These are phyloP conservation scores for Montipora capricornis DNA, from an alignment of 64 coral and sea anemone species.

Conservation along the genomic window DNA sequence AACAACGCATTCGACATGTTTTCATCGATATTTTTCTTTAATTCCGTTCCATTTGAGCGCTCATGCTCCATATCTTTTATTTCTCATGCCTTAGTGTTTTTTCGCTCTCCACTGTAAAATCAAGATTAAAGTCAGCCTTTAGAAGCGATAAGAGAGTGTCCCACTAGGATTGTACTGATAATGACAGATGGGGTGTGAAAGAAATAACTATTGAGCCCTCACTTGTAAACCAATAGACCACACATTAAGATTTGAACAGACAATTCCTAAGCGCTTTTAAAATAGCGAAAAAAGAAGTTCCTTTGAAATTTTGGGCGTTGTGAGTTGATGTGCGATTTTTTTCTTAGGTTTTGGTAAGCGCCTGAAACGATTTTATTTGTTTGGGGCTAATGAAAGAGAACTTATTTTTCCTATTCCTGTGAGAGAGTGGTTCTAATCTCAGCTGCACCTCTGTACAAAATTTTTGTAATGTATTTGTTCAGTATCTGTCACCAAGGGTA, in stretches of 20 bases:
- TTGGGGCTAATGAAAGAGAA: slow-evolving; percentile 50
- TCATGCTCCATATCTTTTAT: slow-evolving; percentile 36
- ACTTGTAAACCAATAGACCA: slow-evolving; percentile 58
- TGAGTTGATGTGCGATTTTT: slow-evolving; percentile 59
- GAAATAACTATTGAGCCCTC: slow-evolving; percentile 38
- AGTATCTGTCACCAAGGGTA: slow-evolving; percentile 92
- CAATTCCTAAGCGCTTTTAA: neutral
- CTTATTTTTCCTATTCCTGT: slow-evolving; percentile 78
- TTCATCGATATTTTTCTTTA: slow-evolving; percentile 68
- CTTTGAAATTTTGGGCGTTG: neutral
- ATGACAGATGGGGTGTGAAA: slow-evolving; percentile 55
- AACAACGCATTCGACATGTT: slow-evolving; percentile 76
- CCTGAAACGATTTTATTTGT: slow-evolving; percentile 40
- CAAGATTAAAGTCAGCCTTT: slow-evolving; percentile 22
- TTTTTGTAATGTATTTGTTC: slow-evolving; percentile 93
- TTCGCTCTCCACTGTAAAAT: slow-evolving; percentile 40
- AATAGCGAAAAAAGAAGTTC: neutral
- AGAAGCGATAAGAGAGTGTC: slow-evolving; percentile 29
- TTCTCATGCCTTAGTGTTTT: slow-evolving; percentile 55
- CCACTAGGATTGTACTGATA: slow-evolving; percentile 22
- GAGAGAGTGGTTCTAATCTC: slow-evolving; percentile 76
- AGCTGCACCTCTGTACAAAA: slow-evolving; percentile 87
- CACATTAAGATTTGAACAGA: slow-evolving; percentile 20
- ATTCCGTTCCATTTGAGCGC: slow-evolving; percentile 53
- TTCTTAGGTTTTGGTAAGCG: slow-evolving; percentile 46